Conservation (phyloP, 2,797 vertebrate species). For the Sebastiscus tertius region DNA sequence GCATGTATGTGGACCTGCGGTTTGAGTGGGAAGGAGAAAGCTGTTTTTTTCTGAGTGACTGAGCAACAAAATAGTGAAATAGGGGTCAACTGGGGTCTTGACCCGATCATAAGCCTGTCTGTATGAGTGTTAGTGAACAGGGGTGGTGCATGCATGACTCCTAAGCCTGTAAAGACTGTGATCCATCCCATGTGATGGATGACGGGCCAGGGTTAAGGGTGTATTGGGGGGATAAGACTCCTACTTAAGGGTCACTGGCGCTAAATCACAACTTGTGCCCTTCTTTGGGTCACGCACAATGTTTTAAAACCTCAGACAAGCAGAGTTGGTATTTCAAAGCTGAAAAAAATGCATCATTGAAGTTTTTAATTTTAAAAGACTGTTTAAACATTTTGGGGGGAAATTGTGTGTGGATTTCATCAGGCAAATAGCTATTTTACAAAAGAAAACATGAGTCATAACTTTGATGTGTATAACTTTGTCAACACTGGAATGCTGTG, state of each 20-base stretch:
- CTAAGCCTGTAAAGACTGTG: constrained; percentile 64
- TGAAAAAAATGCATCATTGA: background rate
- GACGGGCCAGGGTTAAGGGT: constrained; percentile 67
- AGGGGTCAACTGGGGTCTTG: constrained; percentile 71
- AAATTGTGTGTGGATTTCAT: background rate
- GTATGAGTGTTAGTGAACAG: constrained; percentile 58
- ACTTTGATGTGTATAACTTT: constrained; percentile 11
- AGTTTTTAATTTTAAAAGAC: background rate
- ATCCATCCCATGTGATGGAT: constrained; percentile 78
- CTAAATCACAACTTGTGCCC: constrained; percentile 36
- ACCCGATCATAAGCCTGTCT: constrained; percentile 65
- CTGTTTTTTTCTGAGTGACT: constrained; percentile 55
- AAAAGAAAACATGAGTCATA: background rate
- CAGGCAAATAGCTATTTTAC: background rate
- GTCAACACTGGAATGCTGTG: background rate
- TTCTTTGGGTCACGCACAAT: constrained; percentile 18
- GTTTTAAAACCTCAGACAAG: constrained; percentile 13
- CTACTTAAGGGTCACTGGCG: constrained; percentile 58
- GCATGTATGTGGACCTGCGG: background rate
- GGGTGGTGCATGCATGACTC: constrained; percentile 62
- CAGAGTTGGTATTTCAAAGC: background rate
- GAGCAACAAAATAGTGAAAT: constrained; percentile 57
- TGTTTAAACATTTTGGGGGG: background rate
- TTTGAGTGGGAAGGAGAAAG: constrained; percentile 5
- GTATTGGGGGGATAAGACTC: constrained; percentile 38